These are phyloP conservation scores for Darevskia nairensis DNA, from an alignment of 2,797 vertebrate species.

Conservation along the genomic window DNA sequence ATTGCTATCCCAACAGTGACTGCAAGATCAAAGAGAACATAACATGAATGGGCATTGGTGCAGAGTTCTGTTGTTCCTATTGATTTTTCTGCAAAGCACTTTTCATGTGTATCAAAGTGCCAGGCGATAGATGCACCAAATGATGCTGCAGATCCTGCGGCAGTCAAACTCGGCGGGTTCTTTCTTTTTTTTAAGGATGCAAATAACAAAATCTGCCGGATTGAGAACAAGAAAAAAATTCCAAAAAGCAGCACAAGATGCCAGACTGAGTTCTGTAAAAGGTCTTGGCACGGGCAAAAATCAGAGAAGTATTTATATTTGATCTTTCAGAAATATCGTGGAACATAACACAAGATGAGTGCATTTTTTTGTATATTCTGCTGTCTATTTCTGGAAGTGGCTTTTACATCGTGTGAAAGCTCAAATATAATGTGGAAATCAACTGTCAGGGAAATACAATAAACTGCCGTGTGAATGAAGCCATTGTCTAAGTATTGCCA, in stretches of 20 bases:
- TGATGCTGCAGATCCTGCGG: neutral
- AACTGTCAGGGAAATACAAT: neutral
- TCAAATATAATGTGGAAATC: too few relatives aligned
- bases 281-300: too few relatives aligned
- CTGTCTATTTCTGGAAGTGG: neutral
- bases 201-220: neutral
- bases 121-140: neutral
- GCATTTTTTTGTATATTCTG: neutral
- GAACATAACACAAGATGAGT: neutral
- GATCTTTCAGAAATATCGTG: too few relatives aligned
- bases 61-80: slow-evolving; percentile 19
- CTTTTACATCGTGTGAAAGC: too few relatives aligned
- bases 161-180: neutral
- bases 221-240: neutral
- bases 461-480: neutral
- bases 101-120: slow-evolving; percentile 28
- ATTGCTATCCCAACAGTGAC: slow-evolving; percentile 3
- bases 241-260: neutral
- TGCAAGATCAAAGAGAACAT: slow-evolving; percentile 21
- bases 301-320: too few relatives aligned
- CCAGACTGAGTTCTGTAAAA: neutral
- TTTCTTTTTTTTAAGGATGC: neutral
- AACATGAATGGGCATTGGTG: neutral
- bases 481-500: too few relatives aligned
- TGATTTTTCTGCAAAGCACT: slow-evolving; percentile 25